phyloP scores from a whole-genome alignment of 2,888 invertebrate genomes.

The Agrochola litura region DNA sequence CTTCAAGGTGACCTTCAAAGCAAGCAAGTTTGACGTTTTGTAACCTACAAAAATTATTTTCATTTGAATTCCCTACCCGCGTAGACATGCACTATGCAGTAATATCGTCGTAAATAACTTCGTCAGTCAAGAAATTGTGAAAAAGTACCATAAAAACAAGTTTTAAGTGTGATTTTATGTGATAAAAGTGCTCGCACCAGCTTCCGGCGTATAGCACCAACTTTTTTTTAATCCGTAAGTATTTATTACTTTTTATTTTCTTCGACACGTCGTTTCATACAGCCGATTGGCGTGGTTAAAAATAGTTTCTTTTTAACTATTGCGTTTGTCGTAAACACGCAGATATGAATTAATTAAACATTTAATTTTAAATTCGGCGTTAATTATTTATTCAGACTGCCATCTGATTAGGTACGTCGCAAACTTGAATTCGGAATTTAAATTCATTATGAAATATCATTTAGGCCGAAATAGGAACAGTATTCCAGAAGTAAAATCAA shows the following conservation, averaged over 20 bases:
- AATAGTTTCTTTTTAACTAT: slow-evolving; percentile 70
- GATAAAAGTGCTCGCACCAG: slow-evolving; percentile 72
- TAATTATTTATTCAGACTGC: slow-evolving; percentile 8
- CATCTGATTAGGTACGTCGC: not conserved
- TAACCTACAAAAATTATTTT: slow-evolving; percentile 82
- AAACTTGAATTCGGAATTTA: slow-evolving; percentile 18
- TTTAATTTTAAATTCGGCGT: slow-evolving; percentile 1
- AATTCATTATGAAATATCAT: slow-evolving; percentile 22
- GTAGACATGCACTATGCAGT: slow-evolving; percentile 80
- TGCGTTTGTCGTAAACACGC: slow-evolving; percentile 27
- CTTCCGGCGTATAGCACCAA: slow-evolving; percentile 52
- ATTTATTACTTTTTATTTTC: slow-evolving; percentile 69
- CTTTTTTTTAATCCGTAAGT: slow-evolving; percentile 77
- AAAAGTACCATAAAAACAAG: slow-evolving; percentile 72
- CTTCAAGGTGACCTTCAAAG: slow-evolving; percentile 88
- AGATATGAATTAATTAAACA: slow-evolving; percentile 9
- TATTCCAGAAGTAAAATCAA: no score
- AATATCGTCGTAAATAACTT: slow-evolving; percentile 77
- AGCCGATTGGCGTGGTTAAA: slow-evolving; percentile 74
- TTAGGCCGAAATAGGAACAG: not conserved
- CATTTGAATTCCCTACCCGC: slow-evolving; percentile 87
- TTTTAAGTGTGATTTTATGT: slow-evolving; percentile 80
- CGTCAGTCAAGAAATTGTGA: slow-evolving; percentile 69
- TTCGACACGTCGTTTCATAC: slow-evolving; percentile 71
- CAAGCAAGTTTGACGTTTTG: slow-evolving; percentile 83